Evolutionary conservation across 2,113 vertebrate species (phyloP).

Genomic region (Pelusios castaneus): DNA sequence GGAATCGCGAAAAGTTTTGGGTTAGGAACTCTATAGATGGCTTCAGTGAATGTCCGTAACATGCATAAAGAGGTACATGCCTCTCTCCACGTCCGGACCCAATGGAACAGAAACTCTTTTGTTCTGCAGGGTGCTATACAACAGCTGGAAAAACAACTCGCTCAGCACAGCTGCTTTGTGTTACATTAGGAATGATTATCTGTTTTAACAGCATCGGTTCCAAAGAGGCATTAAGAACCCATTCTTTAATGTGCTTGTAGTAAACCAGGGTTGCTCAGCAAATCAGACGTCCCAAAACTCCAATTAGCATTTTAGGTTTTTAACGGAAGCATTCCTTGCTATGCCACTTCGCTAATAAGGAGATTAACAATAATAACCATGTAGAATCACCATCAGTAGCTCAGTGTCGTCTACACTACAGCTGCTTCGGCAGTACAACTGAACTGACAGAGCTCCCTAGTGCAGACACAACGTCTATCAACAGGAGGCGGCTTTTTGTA

Average conservation of each 20-base stretch:
- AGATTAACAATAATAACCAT: neutral
- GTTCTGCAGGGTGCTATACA: neutral
- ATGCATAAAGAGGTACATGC: neutral
- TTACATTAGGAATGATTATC: constrained; percentile 31
- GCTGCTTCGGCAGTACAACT: neutral
- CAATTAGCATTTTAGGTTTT: neutral
- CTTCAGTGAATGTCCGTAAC: neutral
- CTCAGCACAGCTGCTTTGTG: constrained; percentile 37
- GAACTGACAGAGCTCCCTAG: neutral
- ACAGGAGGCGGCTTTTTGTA: neutral
- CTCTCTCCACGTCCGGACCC: neutral
- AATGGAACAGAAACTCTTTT: constrained; percentile 54
- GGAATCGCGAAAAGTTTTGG: neutral
- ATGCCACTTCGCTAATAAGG: neutral
- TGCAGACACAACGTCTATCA: neutral
- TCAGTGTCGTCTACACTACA: neutral
- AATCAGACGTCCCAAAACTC: neutral
- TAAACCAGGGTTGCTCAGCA: neutral
- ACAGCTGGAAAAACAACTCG: constrained; percentile 3
- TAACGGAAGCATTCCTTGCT: constrained; percentile 12
- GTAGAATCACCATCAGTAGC: neutral
- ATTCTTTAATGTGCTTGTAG: neutral
- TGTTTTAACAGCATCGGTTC: neutral
- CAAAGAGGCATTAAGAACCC: neutral
- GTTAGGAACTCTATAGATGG: neutral